Evolutionary conservation across 2,888 invertebrate genomes (phyloP).

Genomic region (Eristalis intricaria): DNA sequence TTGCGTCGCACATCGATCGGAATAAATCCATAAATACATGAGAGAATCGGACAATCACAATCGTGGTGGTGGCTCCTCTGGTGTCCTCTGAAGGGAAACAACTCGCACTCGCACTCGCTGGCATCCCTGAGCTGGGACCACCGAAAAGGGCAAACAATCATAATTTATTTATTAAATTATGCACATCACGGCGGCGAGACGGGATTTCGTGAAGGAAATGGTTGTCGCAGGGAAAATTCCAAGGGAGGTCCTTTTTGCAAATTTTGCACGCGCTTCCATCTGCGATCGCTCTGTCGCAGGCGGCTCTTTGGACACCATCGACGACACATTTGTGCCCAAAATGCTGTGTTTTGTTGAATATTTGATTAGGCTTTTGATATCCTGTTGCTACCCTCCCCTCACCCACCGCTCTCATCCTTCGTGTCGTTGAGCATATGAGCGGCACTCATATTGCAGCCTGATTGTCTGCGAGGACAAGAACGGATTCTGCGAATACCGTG

Average conservation of each 20-base stretch:
- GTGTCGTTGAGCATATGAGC: background rate
- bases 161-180: conserved; percentile 75
- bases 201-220: conserved; percentile 41
- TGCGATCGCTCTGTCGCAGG: conserved; percentile 73
- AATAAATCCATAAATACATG: conserved; percentile 75
- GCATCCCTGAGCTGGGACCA: background rate
- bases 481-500: conserved; percentile 70
- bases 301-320: conserved; percentile 81
- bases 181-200: conserved; percentile 71
- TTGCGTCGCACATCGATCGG: conserved; percentile 41
- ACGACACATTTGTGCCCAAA: conserved; percentile 70
- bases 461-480: conserved; percentile 73
- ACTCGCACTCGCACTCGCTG: background rate
- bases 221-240: conserved; percentile 45
- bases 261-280: conserved; percentile 55
- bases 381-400: background rate
- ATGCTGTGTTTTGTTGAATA: conserved; percentile 63
- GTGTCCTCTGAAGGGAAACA: conserved; percentile 18
- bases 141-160: conserved; percentile 67
- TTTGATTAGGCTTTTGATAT: conserved; percentile 67
- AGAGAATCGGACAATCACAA: conserved; percentile 47
- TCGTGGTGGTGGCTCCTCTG: conserved; percentile 12
- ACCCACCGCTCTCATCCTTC: background rate
- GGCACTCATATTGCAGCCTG: conserved; percentile 73
- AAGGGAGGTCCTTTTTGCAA: conserved; percentile 70